Conservation (phyloP, 2,113 vertebrate species). For the Anguilla japonica region DNA sequence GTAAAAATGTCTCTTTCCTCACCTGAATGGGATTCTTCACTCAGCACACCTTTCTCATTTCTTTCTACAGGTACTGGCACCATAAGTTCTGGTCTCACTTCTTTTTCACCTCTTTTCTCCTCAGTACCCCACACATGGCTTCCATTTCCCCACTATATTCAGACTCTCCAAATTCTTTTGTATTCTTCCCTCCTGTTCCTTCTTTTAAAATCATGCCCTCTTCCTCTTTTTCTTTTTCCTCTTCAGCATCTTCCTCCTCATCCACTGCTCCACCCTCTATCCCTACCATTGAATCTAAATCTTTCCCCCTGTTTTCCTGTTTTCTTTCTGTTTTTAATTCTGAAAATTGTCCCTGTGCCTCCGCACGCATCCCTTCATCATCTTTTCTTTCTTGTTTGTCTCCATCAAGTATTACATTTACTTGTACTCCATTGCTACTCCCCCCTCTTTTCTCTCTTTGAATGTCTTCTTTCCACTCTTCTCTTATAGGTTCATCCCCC, state of each 20-base stretch:
- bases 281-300: neutral
- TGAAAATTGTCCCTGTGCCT: too few relatives aligned
- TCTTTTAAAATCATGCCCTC: neutral
- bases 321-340: neutral
- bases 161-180: neutral
- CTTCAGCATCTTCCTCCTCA: neutral
- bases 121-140: neutral
- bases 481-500: too few relatives aligned
- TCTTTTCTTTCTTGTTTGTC: too few relatives aligned
- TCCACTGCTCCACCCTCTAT: neutral
- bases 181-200: neutral
- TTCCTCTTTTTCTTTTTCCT: neutral
- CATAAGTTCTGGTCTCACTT: neutral
- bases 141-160: neutral
- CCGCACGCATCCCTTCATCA: too few relatives aligned
- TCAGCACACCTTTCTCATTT: neutral
- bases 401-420: too few relatives aligned
- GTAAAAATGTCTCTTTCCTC: neutral
- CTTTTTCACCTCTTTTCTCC: neutral
- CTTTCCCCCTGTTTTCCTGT: too few relatives aligned
- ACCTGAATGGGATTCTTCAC: constrained; percentile 7
- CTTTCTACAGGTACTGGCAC: neutral
- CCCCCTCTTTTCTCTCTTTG: neutral
- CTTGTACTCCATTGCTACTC: too few relatives aligned
- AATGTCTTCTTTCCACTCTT: too few relatives aligned